Conservation (phyloP, 2,888 invertebrate genomes). For the Tortrix viridana region DNA sequence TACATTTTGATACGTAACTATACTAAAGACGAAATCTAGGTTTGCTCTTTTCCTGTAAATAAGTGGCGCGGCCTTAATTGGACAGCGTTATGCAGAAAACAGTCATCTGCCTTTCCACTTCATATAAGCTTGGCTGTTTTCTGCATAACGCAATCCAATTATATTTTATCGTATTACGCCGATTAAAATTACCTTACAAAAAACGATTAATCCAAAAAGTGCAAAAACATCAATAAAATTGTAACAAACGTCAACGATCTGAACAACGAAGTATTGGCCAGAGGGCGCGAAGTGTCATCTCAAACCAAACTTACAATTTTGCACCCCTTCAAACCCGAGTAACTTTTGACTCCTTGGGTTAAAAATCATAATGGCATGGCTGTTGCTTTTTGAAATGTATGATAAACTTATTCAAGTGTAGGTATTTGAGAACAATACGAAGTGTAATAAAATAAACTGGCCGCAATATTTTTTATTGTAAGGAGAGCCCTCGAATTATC, state of each 20-base stretch:
- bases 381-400: conserved; percentile 26
- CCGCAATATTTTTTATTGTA: conserved; percentile 83
- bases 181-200: background rate
- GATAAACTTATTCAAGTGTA: conserved; percentile 45
- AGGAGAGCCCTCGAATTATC: conserved; percentile 79
- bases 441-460: conserved; percentile 82
- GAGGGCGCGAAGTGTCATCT: conserved; percentile 19
- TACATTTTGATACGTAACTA: too few species aligned
- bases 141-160: too few species aligned
- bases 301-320: background rate
- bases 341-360: background rate
- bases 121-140: too few species aligned
- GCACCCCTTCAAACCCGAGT: background rate
- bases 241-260: conserved; percentile 46
- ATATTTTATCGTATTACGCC: too few species aligned
- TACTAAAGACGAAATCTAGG: too few species aligned
- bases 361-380: background rate
- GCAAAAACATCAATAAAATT: conserved; percentile 51
- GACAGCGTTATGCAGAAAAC: too few species aligned
- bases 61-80: too few species aligned
- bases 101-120: too few species aligned
- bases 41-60: too few species aligned
- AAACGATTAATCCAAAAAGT: conserved; percentile 37
- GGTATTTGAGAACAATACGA: conserved; percentile 78
- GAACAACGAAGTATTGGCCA: conserved; percentile 18